Percentiles rank a stretch among this genome's conserved stretches.
phyloP scores from a whole-genome alignment of 1,140 invertebrate genomes.

The Rhysida immarginata region DNA sequence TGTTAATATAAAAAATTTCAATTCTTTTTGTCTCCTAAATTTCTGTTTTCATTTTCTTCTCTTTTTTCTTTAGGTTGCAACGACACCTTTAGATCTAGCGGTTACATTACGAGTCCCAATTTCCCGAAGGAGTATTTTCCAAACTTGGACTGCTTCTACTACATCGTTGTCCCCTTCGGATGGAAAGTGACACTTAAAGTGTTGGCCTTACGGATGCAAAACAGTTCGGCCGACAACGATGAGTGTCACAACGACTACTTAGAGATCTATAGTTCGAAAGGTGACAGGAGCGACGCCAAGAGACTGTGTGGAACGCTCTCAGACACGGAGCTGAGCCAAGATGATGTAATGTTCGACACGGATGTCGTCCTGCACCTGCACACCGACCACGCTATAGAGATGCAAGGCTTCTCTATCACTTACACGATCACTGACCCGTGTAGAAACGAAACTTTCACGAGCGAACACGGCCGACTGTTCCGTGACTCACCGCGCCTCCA shows the following conservation, averaged over 20 bases:
- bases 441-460: not conserved
- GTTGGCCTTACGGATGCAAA: not conserved
- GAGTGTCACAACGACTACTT: not conserved
- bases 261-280: not conserved
- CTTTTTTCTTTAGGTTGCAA: constrained; percentile 1
- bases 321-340: too few species aligned
- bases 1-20: too few species aligned
- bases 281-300: not conserved
- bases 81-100: not conserved
- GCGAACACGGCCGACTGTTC: not conserved
- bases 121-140: constrained; percentile 2
- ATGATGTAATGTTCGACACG: not conserved
- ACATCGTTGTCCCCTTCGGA: not conserved
- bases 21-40: too few species aligned
- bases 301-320: not conserved
- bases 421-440: not conserved
- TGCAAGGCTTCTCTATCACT: not conserved
- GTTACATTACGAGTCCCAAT: constrained; percentile 3
- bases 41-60: not conserved
- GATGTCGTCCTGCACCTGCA: not conserved
- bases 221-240: not conserved
- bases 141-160: not conserved
- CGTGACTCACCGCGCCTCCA: not conserved
- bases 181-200: not conserved
- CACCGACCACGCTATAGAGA: not conserved